phyloP scores from a whole-genome alignment of 2,888 invertebrate genomes.

The Chymomyza caudatula region DNA sequence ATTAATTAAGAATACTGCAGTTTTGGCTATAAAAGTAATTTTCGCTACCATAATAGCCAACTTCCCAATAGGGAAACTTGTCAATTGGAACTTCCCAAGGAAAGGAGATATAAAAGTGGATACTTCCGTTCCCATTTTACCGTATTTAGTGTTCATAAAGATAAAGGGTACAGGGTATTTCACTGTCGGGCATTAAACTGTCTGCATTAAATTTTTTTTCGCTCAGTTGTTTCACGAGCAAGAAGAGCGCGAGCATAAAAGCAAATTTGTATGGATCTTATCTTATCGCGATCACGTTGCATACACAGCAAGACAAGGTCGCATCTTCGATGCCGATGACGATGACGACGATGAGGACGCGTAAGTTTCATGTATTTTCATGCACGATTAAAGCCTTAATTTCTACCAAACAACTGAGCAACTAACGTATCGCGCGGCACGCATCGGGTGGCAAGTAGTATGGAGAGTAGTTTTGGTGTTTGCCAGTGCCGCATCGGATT shows the following conservation, averaged over 20 bases:
- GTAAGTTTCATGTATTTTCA: conserved; percentile 68
- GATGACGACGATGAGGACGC: conserved; percentile 5
- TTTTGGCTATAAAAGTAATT: too few relatives aligned
- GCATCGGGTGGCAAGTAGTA: conserved; percentile 46
- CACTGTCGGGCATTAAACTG: too few relatives aligned
- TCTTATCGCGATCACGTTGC: conserved; percentile 71
- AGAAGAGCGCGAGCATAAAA: conserved; percentile 45
- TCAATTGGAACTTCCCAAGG: too few relatives aligned
- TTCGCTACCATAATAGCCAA: too few relatives aligned
- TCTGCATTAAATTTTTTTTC: too few relatives aligned
- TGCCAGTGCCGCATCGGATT: conserved; percentile 27
- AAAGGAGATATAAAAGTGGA: too few relatives aligned
- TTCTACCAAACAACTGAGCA: conserved; percentile 26
- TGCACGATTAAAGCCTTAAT: conserved; percentile 73
- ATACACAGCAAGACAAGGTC: conserved; percentile 22
- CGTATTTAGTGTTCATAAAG: too few relatives aligned
- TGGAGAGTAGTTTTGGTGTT: conserved; percentile 34
- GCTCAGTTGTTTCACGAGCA: background rate
- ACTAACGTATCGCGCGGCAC: conserved; percentile 55
- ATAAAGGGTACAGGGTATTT: too few relatives aligned
- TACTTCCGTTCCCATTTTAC: too few relatives aligned
- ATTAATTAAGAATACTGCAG: too few relatives aligned
- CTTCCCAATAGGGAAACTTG: too few relatives aligned
- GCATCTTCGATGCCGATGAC: conserved; percentile 14
- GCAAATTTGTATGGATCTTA: conserved; percentile 69